Evolutionary conservation across 2,113 vertebrate genomes (phyloP), one percentile per base, ranked within the genome.

Genomic region (Apus apus): DNA sequence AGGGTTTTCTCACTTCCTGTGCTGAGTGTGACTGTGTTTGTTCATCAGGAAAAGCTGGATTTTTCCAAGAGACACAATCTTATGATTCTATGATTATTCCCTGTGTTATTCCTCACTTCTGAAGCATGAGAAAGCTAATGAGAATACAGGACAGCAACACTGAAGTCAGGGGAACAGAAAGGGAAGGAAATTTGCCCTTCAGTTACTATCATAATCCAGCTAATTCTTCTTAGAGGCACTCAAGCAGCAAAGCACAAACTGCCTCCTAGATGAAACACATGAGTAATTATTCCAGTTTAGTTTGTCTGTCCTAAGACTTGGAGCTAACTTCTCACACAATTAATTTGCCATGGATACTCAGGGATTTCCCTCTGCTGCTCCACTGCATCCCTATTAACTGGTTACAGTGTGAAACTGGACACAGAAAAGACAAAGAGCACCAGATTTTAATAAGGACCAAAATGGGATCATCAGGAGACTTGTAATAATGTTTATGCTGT

Each of bases 231-330:
- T 86, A 96, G 92, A 87, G 68, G 95, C 97, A 97, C 94, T 95
- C 94, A 89, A 75, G 98, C 97, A 97, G 97, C 96, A 98, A 96
- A 32, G 36, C 94, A 96, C 97, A 96, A 97, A 97, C 67, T 96
- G 96, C 83, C 96, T 90, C 92, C 58, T 81, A 96, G 86, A 97
- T 96, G 98, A 98, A 82, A 91, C 94, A 87, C 96, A 89, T 50
- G 40, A 96, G 89, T 97, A 97, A 98, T 98, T 97, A 98, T 96
- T 97, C 79, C 96, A 97, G 98, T 98, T 98, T 98, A 87, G 88
- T 77, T 94, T 79, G 96, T 97, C 96, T 98, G 97, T 97, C 95
- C 94, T 45, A 92, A 93, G 82, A 97, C 97, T 65, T 75, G 94
- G 46, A 95, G 85, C 93, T 92, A 96, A 93, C 87, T 85, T 92